phyloP scores from a whole-genome alignment of 2,797 vertebrate species.

The Okamejei kenojei region DNA sequence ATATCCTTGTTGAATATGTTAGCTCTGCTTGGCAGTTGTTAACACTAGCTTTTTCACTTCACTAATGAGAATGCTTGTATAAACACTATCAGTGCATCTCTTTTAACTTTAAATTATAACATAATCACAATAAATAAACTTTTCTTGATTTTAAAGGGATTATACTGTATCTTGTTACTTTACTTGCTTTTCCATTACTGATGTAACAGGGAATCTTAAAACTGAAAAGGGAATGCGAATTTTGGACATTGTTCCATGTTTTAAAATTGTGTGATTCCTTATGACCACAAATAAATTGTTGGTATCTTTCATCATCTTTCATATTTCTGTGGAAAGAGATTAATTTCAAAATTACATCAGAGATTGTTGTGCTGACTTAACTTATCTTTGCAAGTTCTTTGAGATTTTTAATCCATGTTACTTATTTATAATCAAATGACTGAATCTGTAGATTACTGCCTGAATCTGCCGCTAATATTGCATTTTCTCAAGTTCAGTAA shows the following conservation, averaged over 20 bases:
- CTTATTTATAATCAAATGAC: background rate
- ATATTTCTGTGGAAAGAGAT: background rate
- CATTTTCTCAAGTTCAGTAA: too few relatives aligned
- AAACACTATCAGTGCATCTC: slow-evolving; percentile 58
- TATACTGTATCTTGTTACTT: slow-evolving; percentile 17
- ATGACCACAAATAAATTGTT: background rate
- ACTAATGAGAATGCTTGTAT: slow-evolving; percentile 51
- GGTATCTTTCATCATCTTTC: background rate
- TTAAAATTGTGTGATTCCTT: background rate
- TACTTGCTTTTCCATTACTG: background rate
- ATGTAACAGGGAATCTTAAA: background rate
- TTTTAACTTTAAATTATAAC: slow-evolving; percentile 57
- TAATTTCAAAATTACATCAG: background rate
- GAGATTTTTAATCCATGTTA: background rate
- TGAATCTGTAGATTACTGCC: background rate
- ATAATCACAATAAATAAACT: slow-evolving; percentile 63
- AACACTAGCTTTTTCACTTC: slow-evolving; percentile 52
- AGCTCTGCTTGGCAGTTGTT: slow-evolving; percentile 49
- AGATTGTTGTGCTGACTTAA: background rate
- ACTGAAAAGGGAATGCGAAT: background rate
- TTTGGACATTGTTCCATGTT: background rate
- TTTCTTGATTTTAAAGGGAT: slow-evolving; percentile 55
- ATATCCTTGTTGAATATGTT: slow-evolving; percentile 28
- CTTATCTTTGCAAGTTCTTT: background rate
- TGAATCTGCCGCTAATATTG: background rate